These are phyloP conservation scores for Steatornis caripensis DNA, from an alignment of 2,113 vertebrate genomes.

Conservation along the genomic window DNA sequence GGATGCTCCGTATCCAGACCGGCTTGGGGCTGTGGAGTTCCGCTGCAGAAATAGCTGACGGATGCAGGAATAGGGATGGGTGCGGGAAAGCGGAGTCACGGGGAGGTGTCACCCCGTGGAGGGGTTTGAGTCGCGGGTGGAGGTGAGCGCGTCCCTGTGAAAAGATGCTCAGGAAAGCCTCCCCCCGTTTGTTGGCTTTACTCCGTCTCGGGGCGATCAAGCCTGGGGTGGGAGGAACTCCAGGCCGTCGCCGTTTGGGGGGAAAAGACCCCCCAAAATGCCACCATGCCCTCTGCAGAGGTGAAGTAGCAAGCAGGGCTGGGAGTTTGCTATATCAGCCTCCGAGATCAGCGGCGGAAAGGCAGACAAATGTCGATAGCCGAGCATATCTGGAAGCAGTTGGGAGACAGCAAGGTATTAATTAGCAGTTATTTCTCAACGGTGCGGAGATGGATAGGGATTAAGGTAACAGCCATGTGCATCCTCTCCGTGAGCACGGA, in stretches of 20 bases:
- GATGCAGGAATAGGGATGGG: not conserved
- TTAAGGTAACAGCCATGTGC: conserved; percentile 37
- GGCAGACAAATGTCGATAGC: not conserved
- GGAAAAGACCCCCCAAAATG: not conserved
- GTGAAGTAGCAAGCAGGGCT: fast-evolving
- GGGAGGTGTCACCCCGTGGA: not conserved
- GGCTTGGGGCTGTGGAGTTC: not conserved
- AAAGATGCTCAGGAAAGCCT: not conserved
- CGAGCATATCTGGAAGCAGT: not conserved
- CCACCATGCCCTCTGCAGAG: not conserved
- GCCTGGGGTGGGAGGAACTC: fast-evolving
- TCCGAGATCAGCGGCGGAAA: not conserved
- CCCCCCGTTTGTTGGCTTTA: fast-evolving
- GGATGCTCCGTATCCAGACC: fast-evolving
- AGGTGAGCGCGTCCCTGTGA: not conserved
- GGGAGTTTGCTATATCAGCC: not conserved
- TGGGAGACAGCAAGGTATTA: conserved; percentile 57
- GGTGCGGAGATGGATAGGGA: conserved; percentile 60
- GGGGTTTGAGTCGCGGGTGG: not conserved
- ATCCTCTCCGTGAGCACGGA: not conserved
- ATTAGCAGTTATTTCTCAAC: conserved; percentile 62
- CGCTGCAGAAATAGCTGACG: not conserved
- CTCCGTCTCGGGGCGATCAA: fast-evolving
- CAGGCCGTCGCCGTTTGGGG: fast-evolving
- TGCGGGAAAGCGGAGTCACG: fast-evolving